Evolutionary conservation across 2,888 invertebrate genomes (phyloP), one percentile per base, ranked within the genome.

Genomic region (Laspeyria flexula): DNA sequence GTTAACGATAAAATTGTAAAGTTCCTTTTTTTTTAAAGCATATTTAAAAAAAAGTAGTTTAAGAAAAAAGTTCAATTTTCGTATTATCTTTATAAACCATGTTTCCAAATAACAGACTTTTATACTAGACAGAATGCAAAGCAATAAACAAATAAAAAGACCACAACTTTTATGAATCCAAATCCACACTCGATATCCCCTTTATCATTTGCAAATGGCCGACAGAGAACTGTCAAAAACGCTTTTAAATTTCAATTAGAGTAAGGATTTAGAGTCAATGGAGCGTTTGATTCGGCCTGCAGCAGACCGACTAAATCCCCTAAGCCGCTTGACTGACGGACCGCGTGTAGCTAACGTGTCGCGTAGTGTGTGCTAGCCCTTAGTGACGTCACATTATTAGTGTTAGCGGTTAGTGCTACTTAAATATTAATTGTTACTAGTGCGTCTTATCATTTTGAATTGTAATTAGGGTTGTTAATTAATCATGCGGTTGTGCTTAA

Each of bases 211-310:
- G 65, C 71, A 67, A 75, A 73, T 71, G 71, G 72, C 65, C 56
- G 61, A 67, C 57, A 73, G 71, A 66, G 71, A 69, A 68, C 76
- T 81, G 83, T 82, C 81, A 79, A 81, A 83, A 83, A 79, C 66
- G 77, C 77, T 81, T 82, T 79, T 79, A 81, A 81, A 83, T 79
- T 81, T 81, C 82, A 83, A 83, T 83, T 82, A 81, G 80, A 75
- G 76, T 67, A 67, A 69, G 80, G 79, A 73, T 81, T 77, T 64
- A 66, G 45, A 66, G 64, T 66, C 82, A 80, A 82, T 81, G 81
- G 81, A 66, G 79, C 84, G 81, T 72, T 78, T 82, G 79, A 84
- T 79, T 76, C 75, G 69, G 66, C 65, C 71, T 72, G 72, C 72
- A 73, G 60, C 71, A 67, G 69, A 59, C 70, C 65, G 69, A 62